Base-by-base conservation (phyloP, 2,797 vertebrate genomes). In the Myioborus melanocephalus region DNA sequence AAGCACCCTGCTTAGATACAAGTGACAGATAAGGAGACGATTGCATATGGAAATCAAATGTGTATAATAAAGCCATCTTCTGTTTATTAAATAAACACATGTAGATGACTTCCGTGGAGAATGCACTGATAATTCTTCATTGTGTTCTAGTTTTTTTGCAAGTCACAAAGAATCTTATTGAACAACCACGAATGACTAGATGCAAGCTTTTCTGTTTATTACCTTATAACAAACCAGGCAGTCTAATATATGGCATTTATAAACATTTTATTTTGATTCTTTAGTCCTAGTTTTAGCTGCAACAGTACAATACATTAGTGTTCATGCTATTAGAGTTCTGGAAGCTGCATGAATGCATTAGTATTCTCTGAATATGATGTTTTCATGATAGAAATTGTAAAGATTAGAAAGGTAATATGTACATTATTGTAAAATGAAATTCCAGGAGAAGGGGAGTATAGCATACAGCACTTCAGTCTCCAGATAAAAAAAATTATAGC, bases 51-150 rank as follows among this genome's bases (percentile, higher is more conserved):
- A 98, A 98, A 98, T 98, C 97, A 98, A 98, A 97, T 97, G 98
- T 98, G 97, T 96, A 96, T 98, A 98, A 98, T 98, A 97, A 98
- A 98, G 97, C 98, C 98, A 96, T 98, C 97, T 98, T 98, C 97
- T 98, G 97, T 98, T 98, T 98, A 98, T 98, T 98, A 98, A 98
- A 98, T 98, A 98, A 98, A 98, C 98, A 98, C 97, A 98, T 98
- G 98, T 97, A 98, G 97, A 98, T 97, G 96, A 97, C 97, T 97
- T 97, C 97, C 65, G 94, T 86, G 97, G 95, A 96, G 97, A 98
- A 97, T 80, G 95, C 94, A 83, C 96, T 96, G 97, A 97, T 98
- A 98, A 98, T 98, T 98, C 97, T 96, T 98, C 97, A 97, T 95
- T 94, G 94, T 97, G 98, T 97, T 97, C 93, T 93, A 95, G 66